Percentiles rank a stretch among this genome's conserved stretches.
phyloP scores from a whole-genome alignment of 2,113 vertebrate species.

The Xiphias gladius region DNA sequence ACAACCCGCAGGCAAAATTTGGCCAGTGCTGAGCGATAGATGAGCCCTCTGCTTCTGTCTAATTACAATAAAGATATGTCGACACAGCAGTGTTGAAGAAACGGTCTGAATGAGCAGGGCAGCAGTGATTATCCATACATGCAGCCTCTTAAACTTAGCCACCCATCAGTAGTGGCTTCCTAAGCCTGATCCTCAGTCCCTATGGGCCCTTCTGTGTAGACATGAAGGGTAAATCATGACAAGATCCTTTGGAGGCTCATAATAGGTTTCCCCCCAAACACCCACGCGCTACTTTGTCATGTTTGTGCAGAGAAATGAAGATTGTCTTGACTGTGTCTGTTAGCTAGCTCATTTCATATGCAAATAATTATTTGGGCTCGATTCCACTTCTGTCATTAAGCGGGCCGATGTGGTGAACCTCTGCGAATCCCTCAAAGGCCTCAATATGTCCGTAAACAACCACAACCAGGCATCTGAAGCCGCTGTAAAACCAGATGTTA shows the following conservation, averaged over 20 bases:
- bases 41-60: constrained; percentile 30
- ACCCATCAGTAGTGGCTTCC: constrained; percentile 15
- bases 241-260: constrained; percentile 9
- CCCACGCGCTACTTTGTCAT: neutral
- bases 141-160: constrained; percentile 41
- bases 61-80: constrained; percentile 54
- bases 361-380: constrained; percentile 60
- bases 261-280: constrained; percentile 12
- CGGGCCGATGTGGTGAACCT: constrained; percentile 46
- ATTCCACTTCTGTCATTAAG: constrained; percentile 51
- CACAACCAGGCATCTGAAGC: constrained; percentile 34
- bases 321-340: constrained; percentile 5
- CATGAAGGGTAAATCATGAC: constrained; percentile 18
- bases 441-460: constrained; percentile 67
- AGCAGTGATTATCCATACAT: constrained; percentile 24
- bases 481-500: constrained; percentile 65
- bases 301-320: constrained; percentile 28
- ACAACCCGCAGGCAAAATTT: constrained; percentile 65
- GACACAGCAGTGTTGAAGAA: constrained; percentile 48
- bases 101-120: constrained; percentile 32
- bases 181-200: constrained; percentile 24
- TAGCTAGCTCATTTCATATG: constrained; percentile 52
- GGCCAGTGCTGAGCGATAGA: constrained; percentile 48
- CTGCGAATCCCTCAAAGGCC: constrained; percentile 43
- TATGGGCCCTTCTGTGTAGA: constrained; percentile 9